A percentile compares a stretch with the other conserved stretches of the same genome.
Evolutionary conservation across 1,140 invertebrate species (phyloP).

Genomic region (Drosophila seguyi): DNA sequence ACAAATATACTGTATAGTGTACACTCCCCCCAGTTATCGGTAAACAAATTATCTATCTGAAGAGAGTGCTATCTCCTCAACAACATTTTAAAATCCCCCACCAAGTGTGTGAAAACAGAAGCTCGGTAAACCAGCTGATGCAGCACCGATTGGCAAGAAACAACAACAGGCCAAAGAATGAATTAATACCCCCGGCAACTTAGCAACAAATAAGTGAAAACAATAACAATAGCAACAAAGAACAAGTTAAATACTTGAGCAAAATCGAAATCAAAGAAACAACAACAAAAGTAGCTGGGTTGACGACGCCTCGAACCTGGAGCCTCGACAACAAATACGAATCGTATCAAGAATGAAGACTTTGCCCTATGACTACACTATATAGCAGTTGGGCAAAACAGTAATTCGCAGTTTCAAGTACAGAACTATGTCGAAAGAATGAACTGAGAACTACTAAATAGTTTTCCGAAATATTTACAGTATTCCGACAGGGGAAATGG

Average conservation of each 20-base stretch:
- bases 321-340: conserved; percentile 69
- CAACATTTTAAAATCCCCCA: conserved; percentile 61
- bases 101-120: conserved; percentile 61
- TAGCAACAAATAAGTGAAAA: conserved; percentile 35
- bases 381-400: conserved; percentile 16
- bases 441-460: background rate
- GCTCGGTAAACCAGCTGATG: conserved; percentile 56
- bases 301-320: conserved; percentile 19
- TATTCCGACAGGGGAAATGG: background rate
- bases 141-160: conserved; percentile 36
- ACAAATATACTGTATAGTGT: conserved; percentile 1
- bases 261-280: conserved; percentile 50
- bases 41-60: conserved; percentile 13
- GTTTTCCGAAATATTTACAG: too few relatives aligned
- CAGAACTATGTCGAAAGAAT: background rate
- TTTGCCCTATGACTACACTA: conserved; percentile 80
- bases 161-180: conserved; percentile 40
- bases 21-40: conserved; percentile 1
- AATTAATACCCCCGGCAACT: conserved; percentile 53
- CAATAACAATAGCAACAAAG: conserved; percentile 27
- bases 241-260: conserved; percentile 44
- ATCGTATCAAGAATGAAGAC: conserved; percentile 70
- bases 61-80: conserved; percentile 49
- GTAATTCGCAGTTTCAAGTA: conserved; percentile 3
- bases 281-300: conserved; percentile 17